These are phyloP conservation scores for Pristionchus maxplancki DNA, from an alignment of 2,888 invertebrate genomes.

Conservation along the genomic window DNA sequence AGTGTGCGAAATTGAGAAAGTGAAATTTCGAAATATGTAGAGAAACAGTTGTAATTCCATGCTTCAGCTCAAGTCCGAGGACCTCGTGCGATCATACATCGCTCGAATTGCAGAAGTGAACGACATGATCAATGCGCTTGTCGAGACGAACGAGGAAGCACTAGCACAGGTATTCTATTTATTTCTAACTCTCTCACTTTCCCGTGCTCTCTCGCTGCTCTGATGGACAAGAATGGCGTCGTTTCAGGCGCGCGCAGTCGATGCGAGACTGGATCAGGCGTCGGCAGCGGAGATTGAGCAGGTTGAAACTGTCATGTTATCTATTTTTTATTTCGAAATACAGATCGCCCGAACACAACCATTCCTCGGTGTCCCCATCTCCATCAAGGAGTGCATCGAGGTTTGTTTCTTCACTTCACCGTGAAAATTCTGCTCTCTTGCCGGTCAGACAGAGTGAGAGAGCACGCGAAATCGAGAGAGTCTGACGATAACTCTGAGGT, in stretches of 20 bases:
- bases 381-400: not conserved
- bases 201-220: too few relatives aligned
- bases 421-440: not conserved
- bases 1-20: too few relatives aligned
- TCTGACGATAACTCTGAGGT: not conserved
- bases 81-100: not conserved
- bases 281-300: not conserved
- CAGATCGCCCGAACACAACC: not conserved
- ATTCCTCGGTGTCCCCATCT: not conserved
- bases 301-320: not conserved
- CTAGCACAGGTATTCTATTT: not conserved
- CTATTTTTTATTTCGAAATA: not conserved
- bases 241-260: not conserved
- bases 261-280: not conserved
- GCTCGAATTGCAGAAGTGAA: constrained; percentile 58
- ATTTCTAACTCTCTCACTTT: too few relatives aligned
- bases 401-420: not conserved
- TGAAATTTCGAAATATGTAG: too few relatives aligned
- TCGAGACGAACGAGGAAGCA: constrained; percentile 67
- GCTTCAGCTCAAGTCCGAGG: not conserved
- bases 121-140: constrained; percentile 70
- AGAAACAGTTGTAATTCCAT: too few relatives aligned
- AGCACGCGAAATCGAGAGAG: too few relatives aligned
- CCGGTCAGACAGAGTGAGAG: too few relatives aligned
- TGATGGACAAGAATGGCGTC: too few relatives aligned